A percentile compares a stretch with the other conserved stretches of the same genome.
Evolutionary conservation across 1,140 invertebrate species (phyloP).

Genomic region (Drosophila azteca): DNA sequence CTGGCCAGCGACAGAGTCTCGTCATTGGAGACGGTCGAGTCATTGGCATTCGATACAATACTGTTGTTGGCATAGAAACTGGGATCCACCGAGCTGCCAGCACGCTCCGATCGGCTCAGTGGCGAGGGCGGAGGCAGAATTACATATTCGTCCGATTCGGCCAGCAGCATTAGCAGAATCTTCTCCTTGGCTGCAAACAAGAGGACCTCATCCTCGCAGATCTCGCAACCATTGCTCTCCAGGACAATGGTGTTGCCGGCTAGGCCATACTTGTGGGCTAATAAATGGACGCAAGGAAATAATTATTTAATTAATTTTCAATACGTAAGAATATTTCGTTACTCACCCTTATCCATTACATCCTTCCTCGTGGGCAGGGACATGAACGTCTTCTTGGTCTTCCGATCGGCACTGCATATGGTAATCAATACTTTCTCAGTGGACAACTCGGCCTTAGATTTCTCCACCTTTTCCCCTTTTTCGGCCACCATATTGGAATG

Average conservation of each 20-base stretch:
- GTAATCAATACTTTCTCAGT: slow-evolving; percentile 73
- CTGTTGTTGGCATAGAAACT: slow-evolving; percentile 65
- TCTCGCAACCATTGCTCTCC: slow-evolving; percentile 72
- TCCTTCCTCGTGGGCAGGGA: slow-evolving; percentile 69
- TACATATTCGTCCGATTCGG: slow-evolving; percentile 64
- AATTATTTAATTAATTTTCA: neutral
- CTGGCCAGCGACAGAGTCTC: slow-evolving; percentile 67
- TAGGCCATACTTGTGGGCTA: slow-evolving; percentile 70
- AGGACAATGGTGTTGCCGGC: slow-evolving; percentile 65
- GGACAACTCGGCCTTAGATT: slow-evolving; percentile 46
- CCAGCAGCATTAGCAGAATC: slow-evolving; percentile 62
- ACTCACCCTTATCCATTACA: slow-evolving; percentile 70
- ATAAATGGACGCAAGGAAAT: neutral
- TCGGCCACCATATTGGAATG: slow-evolving; percentile 49
- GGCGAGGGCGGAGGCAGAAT: slow-evolving; percentile 70
- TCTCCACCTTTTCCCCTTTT: slow-evolving; percentile 36
- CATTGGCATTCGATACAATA: slow-evolving; percentile 66
- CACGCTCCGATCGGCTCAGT: slow-evolving; percentile 66
- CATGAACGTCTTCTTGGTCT: slow-evolving; percentile 74
- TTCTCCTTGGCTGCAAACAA: slow-evolving; percentile 72
- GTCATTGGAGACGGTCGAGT: slow-evolving; percentile 71
- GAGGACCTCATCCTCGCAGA: slow-evolving; percentile 70
- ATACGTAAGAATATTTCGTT: slow-evolving; percentile 1
- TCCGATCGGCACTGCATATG: slow-evolving; percentile 72
- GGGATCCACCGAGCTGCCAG: slow-evolving; percentile 67